A percentile compares a stretch with the other conserved stretches of the same genome.
These are phyloP conservation scores for Drosophila miranda DNA, from an alignment of 1,140 invertebrate species.

Conservation along the genomic window DNA sequence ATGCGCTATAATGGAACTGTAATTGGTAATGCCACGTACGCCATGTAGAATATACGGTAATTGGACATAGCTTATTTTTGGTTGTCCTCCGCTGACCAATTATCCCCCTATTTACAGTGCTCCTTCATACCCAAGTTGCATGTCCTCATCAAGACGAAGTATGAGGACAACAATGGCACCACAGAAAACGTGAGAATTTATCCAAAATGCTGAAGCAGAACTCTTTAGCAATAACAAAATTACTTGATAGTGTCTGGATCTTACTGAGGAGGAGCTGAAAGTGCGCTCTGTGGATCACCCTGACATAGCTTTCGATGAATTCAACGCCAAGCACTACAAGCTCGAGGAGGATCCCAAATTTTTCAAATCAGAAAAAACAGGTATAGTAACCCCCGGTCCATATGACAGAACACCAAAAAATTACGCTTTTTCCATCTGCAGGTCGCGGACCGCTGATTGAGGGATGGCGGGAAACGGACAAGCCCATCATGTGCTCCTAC, in stretches of 20 bases:
- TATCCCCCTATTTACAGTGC: slow-evolving; percentile 86
- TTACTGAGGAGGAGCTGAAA: slow-evolving; percentile 89
- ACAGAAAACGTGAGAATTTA: slow-evolving; percentile 91
- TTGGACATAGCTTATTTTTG: slow-evolving; percentile 58
- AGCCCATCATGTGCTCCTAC: slow-evolving; percentile 97
- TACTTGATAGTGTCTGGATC: slow-evolving; percentile 87
- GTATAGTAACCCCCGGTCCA: slow-evolving; percentile 25
- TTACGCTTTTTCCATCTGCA: neutral
- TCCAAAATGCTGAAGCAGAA: slow-evolving; percentile 33
- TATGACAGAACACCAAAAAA: neutral
- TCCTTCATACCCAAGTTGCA: slow-evolving; percentile 95
- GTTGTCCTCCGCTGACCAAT: slow-evolving; percentile 32
- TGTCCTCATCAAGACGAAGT: slow-evolving; percentile 94
- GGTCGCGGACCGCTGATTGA: slow-evolving; percentile 91
- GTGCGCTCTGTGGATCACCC: slow-evolving; percentile 90
- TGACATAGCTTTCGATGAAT: slow-evolving; percentile 94
- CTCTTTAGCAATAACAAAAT: slow-evolving; percentile 1
- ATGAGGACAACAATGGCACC: slow-evolving; percentile 94
- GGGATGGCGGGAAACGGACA: slow-evolving; percentile 89
- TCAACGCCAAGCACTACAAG: slow-evolving; percentile 94
- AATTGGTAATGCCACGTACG: slow-evolving; percentile 25
- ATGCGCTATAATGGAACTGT: slow-evolving; percentile 33
- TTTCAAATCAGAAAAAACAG: slow-evolving; percentile 92
- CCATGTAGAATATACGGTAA: slow-evolving; percentile 85
- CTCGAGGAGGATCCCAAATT: slow-evolving; percentile 93